phyloP scores from a whole-genome alignment of 2,797 vertebrate genomes.

The Chaetodon trifasciatus region DNA sequence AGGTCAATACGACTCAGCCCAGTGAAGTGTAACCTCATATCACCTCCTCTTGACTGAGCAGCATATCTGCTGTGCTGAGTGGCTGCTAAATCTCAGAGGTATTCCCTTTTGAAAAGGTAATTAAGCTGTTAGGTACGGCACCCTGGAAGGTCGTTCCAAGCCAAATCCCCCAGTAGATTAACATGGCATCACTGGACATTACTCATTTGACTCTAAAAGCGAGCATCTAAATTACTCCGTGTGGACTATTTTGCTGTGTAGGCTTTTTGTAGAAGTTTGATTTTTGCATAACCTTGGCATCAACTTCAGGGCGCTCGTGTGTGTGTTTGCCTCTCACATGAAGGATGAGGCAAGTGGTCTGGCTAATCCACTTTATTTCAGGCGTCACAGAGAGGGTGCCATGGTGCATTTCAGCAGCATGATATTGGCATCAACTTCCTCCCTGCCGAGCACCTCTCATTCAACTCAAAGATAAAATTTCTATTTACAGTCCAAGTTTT shows the following conservation, averaged over 20 bases:
- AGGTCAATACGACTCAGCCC: slow-evolving; percentile 69
- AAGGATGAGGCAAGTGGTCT: slow-evolving; percentile 47
- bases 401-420: slow-evolving; percentile 44
- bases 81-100: slow-evolving; percentile 75
- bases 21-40: slow-evolving; percentile 77
- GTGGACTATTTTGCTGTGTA: slow-evolving; percentile 61
- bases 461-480: slow-evolving; percentile 61
- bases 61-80: slow-evolving; percentile 63
- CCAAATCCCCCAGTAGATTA: slow-evolving; percentile 79
- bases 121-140: slow-evolving; percentile 76
- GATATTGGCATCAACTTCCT: slow-evolving; percentile 49
- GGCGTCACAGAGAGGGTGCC: slow-evolving; percentile 45
- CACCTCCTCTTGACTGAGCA: slow-evolving; percentile 72
- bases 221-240: slow-evolving; percentile 57
- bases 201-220: slow-evolving; percentile 71
- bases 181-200: slow-evolving; percentile 72
- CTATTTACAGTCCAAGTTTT: slow-evolving; percentile 66
- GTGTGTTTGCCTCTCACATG: slow-evolving; percentile 39
- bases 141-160: slow-evolving; percentile 78
- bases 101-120: slow-evolving; percentile 80
- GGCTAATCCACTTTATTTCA: slow-evolving; percentile 60
- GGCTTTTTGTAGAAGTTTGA: slow-evolving; percentile 60
- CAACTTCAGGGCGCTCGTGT: slow-evolving; percentile 38
- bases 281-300: slow-evolving; percentile 69
- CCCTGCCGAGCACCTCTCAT: slow-evolving; percentile 50